phyloP scores from a whole-genome alignment of 2,888 invertebrate genomes.

The Lymantria monacha region DNA sequence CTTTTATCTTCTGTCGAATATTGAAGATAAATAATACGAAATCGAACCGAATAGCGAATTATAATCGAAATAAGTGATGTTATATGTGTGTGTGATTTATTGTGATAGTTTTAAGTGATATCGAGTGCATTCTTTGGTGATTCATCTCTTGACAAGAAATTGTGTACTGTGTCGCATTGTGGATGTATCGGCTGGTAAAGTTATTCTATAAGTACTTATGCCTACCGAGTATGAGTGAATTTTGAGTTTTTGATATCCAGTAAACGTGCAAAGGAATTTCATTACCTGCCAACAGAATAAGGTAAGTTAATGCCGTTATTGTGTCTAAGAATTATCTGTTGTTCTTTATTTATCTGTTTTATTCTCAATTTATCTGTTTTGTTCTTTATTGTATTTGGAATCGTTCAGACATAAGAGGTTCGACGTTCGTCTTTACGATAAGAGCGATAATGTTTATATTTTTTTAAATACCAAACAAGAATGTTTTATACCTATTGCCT shows the following conservation, averaged over 20 bases:
- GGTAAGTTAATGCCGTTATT: slow-evolving; percentile 28
- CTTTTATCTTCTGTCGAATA: slow-evolving; percentile 61
- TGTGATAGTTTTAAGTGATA: slow-evolving; percentile 51
- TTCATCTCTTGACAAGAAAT: slow-evolving; percentile 76
- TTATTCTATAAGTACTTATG: slow-evolving; percentile 41
- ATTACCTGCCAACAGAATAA: slow-evolving; percentile 31
- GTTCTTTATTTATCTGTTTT: slow-evolving; percentile 11
- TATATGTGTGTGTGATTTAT: slow-evolving; percentile 51
- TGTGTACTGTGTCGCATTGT: slow-evolving; percentile 59
- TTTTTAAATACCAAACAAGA: slow-evolving; percentile 8
- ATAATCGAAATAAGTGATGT: slow-evolving; percentile 46
- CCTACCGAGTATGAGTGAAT: slow-evolving; percentile 51
- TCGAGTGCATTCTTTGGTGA: slow-evolving; percentile 74
- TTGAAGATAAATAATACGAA: slow-evolving; percentile 50
- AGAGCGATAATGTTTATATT: slow-evolving; percentile 11
- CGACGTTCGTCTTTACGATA: slow-evolving; percentile 14
- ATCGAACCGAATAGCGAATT: slow-evolving; percentile 51
- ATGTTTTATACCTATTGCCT: neutral
- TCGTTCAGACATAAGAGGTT: slow-evolving; percentile 15
- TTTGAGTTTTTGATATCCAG: slow-evolving; percentile 33
- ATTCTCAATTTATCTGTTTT: neutral
- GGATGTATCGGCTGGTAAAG: slow-evolving; percentile 52
- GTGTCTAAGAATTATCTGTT: slow-evolving; percentile 15
- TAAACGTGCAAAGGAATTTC: slow-evolving; percentile 32
- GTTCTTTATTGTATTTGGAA: slow-evolving; percentile 8